Percentiles rank a stretch among this genome's conserved stretches.
Evolutionary conservation across 2,113 vertebrate species (phyloP).

Genomic region (Butorides virescens): DNA sequence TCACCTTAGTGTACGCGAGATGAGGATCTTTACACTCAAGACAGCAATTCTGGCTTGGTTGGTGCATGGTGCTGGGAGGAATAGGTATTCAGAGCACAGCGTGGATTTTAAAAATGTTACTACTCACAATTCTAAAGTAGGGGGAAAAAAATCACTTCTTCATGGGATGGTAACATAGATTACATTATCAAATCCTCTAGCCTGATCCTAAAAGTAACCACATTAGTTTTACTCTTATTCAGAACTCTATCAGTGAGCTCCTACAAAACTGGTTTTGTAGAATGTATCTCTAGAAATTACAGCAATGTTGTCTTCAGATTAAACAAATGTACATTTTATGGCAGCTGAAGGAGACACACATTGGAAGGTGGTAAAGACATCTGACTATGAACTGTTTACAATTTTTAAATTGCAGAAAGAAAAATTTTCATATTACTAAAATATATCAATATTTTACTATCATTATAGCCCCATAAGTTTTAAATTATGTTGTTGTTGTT

Average conservation of each 20-base stretch:
- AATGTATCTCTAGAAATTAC: background rate
- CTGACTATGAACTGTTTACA: background rate
- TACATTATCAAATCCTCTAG: background rate
- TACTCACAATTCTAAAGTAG: background rate
- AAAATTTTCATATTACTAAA: background rate
- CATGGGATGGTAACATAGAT: background rate
- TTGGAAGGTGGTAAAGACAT: background rate
- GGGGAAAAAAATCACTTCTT: background rate
- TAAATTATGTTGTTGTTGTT: background rate
- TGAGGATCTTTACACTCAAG: background rate
- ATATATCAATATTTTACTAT: background rate
- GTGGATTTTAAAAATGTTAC: background rate
- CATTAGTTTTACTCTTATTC: background rate
- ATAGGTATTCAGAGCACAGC: background rate
- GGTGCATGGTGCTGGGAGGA: background rate
- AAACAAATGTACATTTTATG: background rate
- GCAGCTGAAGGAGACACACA: background rate
- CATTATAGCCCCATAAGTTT: background rate
- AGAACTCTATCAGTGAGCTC: background rate
- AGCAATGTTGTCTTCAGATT: background rate
- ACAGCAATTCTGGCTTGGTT: background rate
- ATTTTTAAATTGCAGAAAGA: background rate
- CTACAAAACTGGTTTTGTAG: background rate
- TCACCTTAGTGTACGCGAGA: background rate
- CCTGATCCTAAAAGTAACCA: background rate